Conservation (phyloP, 2,113 vertebrate genomes). For the Oenanthe melanoleuca region DNA sequence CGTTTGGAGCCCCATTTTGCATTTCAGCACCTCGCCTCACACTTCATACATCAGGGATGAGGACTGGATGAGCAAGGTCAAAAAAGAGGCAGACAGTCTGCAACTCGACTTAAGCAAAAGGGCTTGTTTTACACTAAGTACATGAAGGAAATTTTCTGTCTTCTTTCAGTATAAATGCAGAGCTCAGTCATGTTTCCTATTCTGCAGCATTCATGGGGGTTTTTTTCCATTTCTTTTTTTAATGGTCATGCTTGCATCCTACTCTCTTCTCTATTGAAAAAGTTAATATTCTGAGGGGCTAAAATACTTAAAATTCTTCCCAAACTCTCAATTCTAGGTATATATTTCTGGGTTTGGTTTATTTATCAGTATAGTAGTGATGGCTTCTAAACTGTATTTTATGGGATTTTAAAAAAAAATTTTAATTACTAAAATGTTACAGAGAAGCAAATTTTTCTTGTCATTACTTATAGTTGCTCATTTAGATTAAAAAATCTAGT, state of each 20-base stretch:
- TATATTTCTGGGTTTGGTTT: not conserved
- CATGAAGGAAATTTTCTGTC: not conserved
- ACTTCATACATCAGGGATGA: not conserved
- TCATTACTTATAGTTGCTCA: not conserved
- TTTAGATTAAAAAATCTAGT: not conserved
- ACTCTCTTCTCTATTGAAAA: not conserved
- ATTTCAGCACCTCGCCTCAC: not conserved
- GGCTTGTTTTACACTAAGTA: not conserved
- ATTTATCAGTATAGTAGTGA: not conserved
- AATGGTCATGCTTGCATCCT: not conserved
- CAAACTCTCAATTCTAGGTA: not conserved
- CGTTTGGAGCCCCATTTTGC: not conserved
- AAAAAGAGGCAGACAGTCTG: not conserved
- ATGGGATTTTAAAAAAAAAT: not conserved
- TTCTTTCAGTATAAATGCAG: not conserved
- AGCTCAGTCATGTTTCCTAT: not conserved
- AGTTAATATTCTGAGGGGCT: not conserved
- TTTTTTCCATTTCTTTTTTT: not conserved
- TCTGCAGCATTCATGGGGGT: fast-evolving
- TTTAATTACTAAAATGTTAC: not conserved
- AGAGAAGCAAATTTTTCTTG: not conserved
- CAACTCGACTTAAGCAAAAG: not conserved
- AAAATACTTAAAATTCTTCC: not conserved
- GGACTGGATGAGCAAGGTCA: constrained; percentile 7
- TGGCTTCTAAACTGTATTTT: not conserved